Conservation (phyloP, 2,797 vertebrate genomes). For the Sebastes matsubarae region DNA sequence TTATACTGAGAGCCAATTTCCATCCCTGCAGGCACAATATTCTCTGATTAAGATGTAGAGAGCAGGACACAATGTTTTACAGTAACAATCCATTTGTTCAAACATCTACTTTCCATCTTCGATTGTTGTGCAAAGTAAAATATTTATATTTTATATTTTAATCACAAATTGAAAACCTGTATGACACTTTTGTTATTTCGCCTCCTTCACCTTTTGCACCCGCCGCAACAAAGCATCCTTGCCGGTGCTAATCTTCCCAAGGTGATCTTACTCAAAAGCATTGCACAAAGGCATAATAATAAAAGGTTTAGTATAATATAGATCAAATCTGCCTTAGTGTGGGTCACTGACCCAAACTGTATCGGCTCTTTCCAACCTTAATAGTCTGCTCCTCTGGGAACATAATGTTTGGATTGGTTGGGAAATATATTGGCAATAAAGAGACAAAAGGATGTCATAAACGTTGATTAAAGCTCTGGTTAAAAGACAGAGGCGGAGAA, state of each 20-base stretch:
- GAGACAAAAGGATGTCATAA: constrained; percentile 89
- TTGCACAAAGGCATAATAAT: constrained; percentile 72
- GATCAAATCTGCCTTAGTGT: constrained; percentile 82
- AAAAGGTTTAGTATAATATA: constrained; percentile 83
- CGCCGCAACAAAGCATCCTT: constrained; percentile 50
- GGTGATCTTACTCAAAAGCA: constrained; percentile 74
- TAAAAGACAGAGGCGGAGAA: constrained; percentile 84
- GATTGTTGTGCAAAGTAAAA: neutral
- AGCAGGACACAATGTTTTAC: constrained; percentile 36
- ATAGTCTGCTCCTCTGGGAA: constrained; percentile 81
- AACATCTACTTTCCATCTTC: constrained; percentile 4
- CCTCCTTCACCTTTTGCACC: constrained; percentile 34
- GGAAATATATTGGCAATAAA: constrained; percentile 89
- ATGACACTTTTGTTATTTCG: constrained; percentile 14
- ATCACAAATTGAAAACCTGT: constrained; percentile 14
- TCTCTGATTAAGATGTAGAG: constrained; percentile 8
- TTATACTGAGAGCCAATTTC: constrained; percentile 44
- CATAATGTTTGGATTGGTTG: constrained; percentile 84
- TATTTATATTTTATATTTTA: constrained; percentile 4
- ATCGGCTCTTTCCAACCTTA: constrained; percentile 82
- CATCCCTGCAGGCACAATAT: constrained; percentile 43
- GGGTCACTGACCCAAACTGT: constrained; percentile 84
- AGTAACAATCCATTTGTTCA: constrained; percentile 44
- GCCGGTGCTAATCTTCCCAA: constrained; percentile 58
- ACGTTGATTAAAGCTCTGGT: constrained; percentile 87